These are phyloP conservation scores for Karalla daura DNA, from an alignment of 2,797 vertebrate species.

Conservation along the genomic window DNA sequence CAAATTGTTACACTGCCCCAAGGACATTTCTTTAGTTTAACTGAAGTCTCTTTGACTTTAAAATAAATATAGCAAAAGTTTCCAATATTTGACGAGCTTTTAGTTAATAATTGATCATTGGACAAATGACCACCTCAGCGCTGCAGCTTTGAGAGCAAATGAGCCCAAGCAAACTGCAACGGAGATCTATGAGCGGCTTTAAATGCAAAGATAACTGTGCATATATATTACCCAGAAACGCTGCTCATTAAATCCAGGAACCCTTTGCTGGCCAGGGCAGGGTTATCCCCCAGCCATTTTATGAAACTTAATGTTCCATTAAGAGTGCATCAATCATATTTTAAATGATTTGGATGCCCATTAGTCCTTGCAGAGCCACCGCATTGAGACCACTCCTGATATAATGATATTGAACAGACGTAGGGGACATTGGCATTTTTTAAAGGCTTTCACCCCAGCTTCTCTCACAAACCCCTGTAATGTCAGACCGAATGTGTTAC, in stretches of 20 bases:
- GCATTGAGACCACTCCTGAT: slow-evolving; percentile 25
- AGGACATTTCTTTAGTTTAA: neutral
- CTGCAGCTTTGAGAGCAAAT: slow-evolving; percentile 24
- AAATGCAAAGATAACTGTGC: slow-evolving; percentile 40
- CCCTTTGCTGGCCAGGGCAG: slow-evolving; percentile 13
- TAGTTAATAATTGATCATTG: slow-evolving; percentile 16
- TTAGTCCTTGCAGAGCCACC: slow-evolving; percentile 45
- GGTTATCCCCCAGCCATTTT: slow-evolving; percentile 44
- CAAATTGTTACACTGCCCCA: slow-evolving; percentile 1
- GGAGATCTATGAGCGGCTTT: slow-evolving; percentile 12
- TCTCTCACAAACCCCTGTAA: slow-evolving; percentile 19
- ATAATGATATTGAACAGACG: slow-evolving; percentile 57
- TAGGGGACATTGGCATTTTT: slow-evolving; percentile 46
- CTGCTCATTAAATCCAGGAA: slow-evolving; percentile 58
- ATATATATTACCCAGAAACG: slow-evolving; percentile 35
- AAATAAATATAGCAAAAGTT: slow-evolving; percentile 1
- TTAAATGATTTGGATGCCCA: slow-evolving; percentile 54
- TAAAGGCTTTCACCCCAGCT: slow-evolving; percentile 55
- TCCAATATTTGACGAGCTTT: slow-evolving; percentile 11
- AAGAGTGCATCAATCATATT: slow-evolving; percentile 66
- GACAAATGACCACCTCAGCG: slow-evolving; percentile 6
- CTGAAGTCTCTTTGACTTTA: neutral
- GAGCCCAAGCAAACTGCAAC: slow-evolving; percentile 7
- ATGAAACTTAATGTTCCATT: slow-evolving; percentile 66
- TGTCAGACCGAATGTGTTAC: slow-evolving; percentile 44